These are phyloP conservation scores for Dasypolia templi DNA, from an alignment of 2,888 invertebrate genomes.

Conservation along the genomic window DNA sequence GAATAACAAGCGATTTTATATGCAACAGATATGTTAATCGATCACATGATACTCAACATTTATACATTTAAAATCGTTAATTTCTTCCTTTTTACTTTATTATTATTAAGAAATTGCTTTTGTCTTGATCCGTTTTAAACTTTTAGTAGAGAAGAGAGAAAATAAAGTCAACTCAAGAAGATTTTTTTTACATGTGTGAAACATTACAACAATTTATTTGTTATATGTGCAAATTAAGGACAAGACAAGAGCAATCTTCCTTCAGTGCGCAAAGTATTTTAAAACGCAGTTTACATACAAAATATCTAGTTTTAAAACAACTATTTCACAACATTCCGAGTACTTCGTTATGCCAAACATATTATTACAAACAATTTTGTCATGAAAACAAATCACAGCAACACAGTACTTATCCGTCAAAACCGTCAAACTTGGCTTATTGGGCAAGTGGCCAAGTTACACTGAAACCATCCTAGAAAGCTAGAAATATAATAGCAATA, in stretches of 20 bases:
- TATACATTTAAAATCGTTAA: constrained; percentile 61
- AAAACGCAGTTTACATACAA: constrained; percentile 56
- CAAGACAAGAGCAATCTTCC: constrained; percentile 53
- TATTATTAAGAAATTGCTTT: constrained; percentile 43
- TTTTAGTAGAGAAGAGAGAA: background rate
- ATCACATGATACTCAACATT: constrained; percentile 69
- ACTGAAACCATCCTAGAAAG: constrained; percentile 29
- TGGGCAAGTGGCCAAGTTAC: constrained; percentile 31
- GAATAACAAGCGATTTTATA: constrained; percentile 71
- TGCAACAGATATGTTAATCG: constrained; percentile 74
- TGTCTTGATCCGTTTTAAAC: constrained; percentile 28
- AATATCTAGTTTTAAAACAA: constrained; percentile 67
- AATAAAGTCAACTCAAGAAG: constrained; percentile 6
- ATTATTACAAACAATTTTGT: constrained; percentile 59
- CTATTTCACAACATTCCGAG: constrained; percentile 71
- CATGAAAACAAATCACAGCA: constrained; percentile 65
- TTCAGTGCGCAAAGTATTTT: constrained; percentile 49
- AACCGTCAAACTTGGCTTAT: constrained; percentile 35
- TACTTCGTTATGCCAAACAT: constrained; percentile 61
- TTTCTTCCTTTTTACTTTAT: constrained; percentile 38
- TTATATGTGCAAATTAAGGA: background rate
- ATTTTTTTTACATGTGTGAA: constrained; percentile 29
- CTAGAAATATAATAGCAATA: constrained; percentile 27
- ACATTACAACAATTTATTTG: background rate
- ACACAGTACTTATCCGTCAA: constrained; percentile 47